phyloP scores from a whole-genome alignment of 2,888 invertebrate genomes.

The Clepsis dumicolana region DNA sequence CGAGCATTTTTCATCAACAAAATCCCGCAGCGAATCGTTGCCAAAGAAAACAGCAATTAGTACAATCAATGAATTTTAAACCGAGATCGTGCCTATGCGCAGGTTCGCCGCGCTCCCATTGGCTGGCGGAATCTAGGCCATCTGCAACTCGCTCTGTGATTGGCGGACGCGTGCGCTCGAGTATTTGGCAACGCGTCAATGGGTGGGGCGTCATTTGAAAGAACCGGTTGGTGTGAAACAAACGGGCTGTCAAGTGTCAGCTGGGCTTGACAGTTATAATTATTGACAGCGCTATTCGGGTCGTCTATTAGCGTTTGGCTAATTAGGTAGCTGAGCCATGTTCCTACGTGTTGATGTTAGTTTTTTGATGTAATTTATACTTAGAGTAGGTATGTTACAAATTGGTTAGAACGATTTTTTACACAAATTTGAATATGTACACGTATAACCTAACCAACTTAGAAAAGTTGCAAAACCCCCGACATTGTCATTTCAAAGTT shows the following conservation, averaged over 20 bases:
- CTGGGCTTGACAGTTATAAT: slow-evolving; percentile 34
- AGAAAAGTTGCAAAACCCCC: no score
- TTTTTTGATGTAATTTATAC: neutral
- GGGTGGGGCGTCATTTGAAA: slow-evolving; percentile 67
- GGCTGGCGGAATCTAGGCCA: slow-evolving; percentile 62
- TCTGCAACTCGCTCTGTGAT: slow-evolving; percentile 54
- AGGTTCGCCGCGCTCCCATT: slow-evolving; percentile 58
- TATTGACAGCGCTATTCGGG: slow-evolving; percentile 39
- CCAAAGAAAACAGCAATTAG: slow-evolving; percentile 76
- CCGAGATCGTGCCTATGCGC: slow-evolving; percentile 76
- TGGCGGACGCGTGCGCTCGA: slow-evolving; percentile 60
- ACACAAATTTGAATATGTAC: no score
- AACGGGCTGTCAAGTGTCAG: slow-evolving; percentile 45
- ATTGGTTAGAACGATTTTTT: no score
- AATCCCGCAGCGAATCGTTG: slow-evolving; percentile 49
- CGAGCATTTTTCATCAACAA: slow-evolving; percentile 56
- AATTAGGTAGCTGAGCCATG: slow-evolving; percentile 14
- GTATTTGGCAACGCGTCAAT: slow-evolving; percentile 79
- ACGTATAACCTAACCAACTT: no score
- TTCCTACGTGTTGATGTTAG: neutral
- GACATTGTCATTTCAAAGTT: no score
- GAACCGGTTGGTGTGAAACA: slow-evolving; percentile 44
- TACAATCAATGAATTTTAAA: slow-evolving; percentile 75
- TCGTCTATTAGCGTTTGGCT: slow-evolving; percentile 35
- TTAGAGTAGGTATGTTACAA: neutral